These are phyloP conservation scores for Melinopterus prodromus DNA, from an alignment of 2,888 invertebrate species.

Conservation along the genomic window DNA sequence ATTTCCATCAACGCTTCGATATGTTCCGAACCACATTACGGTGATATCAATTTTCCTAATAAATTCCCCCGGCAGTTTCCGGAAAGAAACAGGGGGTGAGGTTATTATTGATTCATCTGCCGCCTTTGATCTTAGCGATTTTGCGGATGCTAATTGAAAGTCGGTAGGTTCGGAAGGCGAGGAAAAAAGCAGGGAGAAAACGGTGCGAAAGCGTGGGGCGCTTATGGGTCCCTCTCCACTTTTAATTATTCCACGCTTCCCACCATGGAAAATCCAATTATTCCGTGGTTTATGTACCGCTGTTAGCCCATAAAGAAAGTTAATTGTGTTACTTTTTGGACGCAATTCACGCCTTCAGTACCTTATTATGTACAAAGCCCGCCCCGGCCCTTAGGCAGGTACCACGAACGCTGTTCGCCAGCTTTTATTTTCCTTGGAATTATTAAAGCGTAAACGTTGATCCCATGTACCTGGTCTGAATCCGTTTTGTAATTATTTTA, in stretches of 20 bases:
- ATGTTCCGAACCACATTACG: not conserved
- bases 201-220: not conserved
- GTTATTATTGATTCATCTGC: not conserved
- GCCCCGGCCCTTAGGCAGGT: not conserved
- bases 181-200: not conserved
- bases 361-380: slow-evolving; percentile 4
- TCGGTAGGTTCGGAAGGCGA: not conserved
- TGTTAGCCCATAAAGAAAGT: slow-evolving; percentile 4
- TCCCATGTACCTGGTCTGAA: not conserved
- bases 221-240: not conserved
- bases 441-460: not conserved
- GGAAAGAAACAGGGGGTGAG: not conserved
- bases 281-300: not conserved
- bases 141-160: not conserved
- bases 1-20: not conserved
- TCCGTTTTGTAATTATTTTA: not conserved
- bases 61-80: not conserved
- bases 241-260: not conserved
- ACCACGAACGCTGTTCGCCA: not conserved
- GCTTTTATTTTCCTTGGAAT: not conserved
- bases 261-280: not conserved
- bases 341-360: not conserved
- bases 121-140: not conserved
- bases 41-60: not conserved
- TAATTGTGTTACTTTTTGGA: slow-evolving; percentile 4